These are phyloP conservation scores for Rachycentron canadum DNA, from an alignment of 2,797 vertebrate genomes.

Conservation along the genomic window DNA sequence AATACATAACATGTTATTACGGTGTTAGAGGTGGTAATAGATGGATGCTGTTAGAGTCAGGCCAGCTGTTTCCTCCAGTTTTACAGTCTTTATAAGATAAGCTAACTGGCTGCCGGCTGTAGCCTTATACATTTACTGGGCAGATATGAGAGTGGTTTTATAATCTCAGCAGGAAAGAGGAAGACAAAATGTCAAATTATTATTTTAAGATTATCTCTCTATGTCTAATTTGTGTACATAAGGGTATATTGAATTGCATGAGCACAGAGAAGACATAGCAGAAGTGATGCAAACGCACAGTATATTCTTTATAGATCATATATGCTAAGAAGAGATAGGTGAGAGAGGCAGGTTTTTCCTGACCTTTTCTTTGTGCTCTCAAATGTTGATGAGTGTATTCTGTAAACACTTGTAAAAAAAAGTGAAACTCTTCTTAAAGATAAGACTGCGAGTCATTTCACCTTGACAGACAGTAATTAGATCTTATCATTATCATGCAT, in stretches of 20 bases:
- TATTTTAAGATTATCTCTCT: neutral
- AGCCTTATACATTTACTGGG: neutral
- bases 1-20: too few relatives aligned
- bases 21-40: too few relatives aligned
- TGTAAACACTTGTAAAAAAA: neutral
- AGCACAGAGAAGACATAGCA: neutral
- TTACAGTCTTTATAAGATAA: too few relatives aligned
- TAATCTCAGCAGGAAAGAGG: neutral
- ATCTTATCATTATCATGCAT: slow-evolving; percentile 10
- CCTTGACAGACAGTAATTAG: slow-evolving; percentile 5
- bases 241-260: neutral
- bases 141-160: too few relatives aligned
- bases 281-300: too few relatives aligned
- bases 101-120: too few relatives aligned
- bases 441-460: neutral
- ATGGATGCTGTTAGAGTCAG: too few relatives aligned
- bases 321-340: neutral
- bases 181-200: neutral
- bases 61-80: too few relatives aligned
- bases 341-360: neutral
- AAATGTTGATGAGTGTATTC: neutral
- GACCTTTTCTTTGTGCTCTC: slow-evolving; percentile 11
- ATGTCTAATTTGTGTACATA: neutral
- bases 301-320: neutral
- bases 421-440: neutral